These are phyloP conservation scores for Nomia melanderi DNA, from an alignment of 1,140 invertebrate species.

Conservation along the genomic window DNA sequence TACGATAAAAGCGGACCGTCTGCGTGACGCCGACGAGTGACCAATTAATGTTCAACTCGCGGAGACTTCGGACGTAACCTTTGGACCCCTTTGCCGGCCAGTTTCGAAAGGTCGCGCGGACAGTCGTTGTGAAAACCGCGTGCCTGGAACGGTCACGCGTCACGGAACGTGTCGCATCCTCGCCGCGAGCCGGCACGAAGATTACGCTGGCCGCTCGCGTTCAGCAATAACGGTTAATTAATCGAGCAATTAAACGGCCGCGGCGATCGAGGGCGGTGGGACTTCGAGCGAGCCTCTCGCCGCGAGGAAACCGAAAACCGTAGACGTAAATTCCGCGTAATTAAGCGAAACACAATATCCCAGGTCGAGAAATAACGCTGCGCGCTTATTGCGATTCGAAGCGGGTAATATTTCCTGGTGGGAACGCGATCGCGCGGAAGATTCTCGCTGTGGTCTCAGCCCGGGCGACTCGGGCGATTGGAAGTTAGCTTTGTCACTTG, in stretches of 20 bases:
- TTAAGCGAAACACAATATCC: background rate
- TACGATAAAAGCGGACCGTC: slow-evolving; percentile 2
- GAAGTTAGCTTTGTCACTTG: too few species aligned
- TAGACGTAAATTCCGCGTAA: background rate
- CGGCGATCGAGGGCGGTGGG: slow-evolving; percentile 10
- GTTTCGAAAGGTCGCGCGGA: too few species aligned
- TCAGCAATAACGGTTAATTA: slow-evolving; percentile 45
- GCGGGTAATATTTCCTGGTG: background rate
- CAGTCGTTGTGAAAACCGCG: too few species aligned
- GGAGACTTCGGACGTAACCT: too few species aligned
- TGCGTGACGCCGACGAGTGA: background rate
- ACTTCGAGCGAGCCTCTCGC: background rate
- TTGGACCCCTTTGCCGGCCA: background rate
- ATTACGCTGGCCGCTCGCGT: background rate
- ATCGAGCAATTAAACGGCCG: slow-evolving; percentile 45
- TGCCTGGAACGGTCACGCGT: too few species aligned
- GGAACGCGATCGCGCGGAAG: too few species aligned
- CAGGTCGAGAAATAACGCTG: too few species aligned
- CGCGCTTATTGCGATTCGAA: too few species aligned
- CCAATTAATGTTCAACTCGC: too few species aligned
- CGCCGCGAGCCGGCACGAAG: slow-evolving; percentile 35
- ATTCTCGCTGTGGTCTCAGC: too few species aligned
- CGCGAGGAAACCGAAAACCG: slow-evolving; percentile 20
- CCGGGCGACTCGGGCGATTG: too few species aligned
- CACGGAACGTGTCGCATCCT: too few species aligned